A percentile compares a stretch with the other conserved stretches of the same genome.
These are phyloP conservation scores for Orius insidiosus DNA, from an alignment of 1,140 invertebrate genomes.

Conservation along the genomic window DNA sequence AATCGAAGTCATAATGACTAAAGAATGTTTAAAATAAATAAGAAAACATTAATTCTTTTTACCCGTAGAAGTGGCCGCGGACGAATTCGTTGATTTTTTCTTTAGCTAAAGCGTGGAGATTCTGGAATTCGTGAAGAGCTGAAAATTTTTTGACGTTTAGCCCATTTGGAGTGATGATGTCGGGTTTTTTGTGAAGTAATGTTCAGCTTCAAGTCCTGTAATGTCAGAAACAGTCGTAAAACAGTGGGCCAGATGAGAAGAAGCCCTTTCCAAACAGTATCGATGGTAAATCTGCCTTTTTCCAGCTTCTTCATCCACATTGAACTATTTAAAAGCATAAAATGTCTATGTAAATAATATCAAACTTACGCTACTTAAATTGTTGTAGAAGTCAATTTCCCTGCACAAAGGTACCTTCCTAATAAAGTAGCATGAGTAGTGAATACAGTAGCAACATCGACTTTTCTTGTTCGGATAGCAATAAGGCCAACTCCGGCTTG, in stretches of 20 bases:
- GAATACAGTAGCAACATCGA: conserved; percentile 94
- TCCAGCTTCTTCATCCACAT: conserved; percentile 94
- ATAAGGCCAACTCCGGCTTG: conserved; percentile 90
- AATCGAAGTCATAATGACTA: conserved; percentile 96
- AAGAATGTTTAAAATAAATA: too few species aligned
- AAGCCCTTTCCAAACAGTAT: conserved; percentile 96
- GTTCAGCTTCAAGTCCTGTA: conserved; percentile 81
- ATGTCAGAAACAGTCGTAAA: conserved; percentile 99
- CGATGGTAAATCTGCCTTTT: conserved; percentile 97
- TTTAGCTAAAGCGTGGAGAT: conserved; percentile 91
- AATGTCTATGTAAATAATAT: not conserved
- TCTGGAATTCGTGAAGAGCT: conserved; percentile 98
- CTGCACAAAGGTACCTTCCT: conserved; percentile 93
- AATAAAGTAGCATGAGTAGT: conserved; percentile 97
- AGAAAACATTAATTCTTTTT: too few species aligned
- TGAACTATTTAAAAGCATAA: conserved; percentile 45
- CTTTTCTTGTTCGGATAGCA: conserved; percentile 57
- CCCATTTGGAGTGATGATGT: conserved; percentile 97
- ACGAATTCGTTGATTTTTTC: conserved; percentile 99
- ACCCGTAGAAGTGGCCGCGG: conserved; percentile 96
- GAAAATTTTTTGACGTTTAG: conserved; percentile 98
- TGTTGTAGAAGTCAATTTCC: conserved; percentile 98
- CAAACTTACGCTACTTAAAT: conserved; percentile 67
- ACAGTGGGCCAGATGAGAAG: conserved; percentile 76
- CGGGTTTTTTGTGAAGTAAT: conserved; percentile 90